These are phyloP conservation scores for Zaprionus africanus DNA, from an alignment of 1,140 invertebrate genomes.

Conservation along the genomic window DNA sequence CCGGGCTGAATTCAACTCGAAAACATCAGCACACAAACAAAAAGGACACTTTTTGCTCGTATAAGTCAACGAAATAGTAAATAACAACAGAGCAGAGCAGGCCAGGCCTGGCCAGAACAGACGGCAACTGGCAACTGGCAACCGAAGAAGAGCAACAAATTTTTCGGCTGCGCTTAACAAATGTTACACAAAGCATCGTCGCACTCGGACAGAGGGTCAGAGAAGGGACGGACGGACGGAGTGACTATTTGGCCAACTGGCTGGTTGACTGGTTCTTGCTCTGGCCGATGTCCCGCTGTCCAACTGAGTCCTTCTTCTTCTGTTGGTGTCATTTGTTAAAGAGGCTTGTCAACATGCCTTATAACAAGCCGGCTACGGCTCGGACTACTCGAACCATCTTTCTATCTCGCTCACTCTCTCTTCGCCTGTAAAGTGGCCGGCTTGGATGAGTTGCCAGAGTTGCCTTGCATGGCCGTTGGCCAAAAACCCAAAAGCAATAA, in stretches of 20 bases:
- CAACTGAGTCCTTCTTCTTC: slow-evolving; percentile 49
- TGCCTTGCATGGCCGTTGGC: slow-evolving; percentile 15
- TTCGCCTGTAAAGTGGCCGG: slow-evolving; percentile 46
- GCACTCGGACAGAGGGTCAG: slow-evolving; percentile 1
- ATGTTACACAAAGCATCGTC: slow-evolving; percentile 67
- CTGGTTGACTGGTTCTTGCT: slow-evolving; percentile 35
- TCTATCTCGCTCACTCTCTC: slow-evolving; percentile 6
- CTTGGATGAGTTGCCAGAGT: neutral
- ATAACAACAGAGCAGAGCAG: slow-evolving; percentile 63
- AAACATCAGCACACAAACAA: slow-evolving; percentile 33
- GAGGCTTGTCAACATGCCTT: slow-evolving; percentile 83
- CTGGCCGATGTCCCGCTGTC: slow-evolving; percentile 17
- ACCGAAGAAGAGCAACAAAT: slow-evolving; percentile 65
- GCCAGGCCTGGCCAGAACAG: slow-evolving; percentile 18
- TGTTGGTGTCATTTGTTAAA: slow-evolving; percentile 83
- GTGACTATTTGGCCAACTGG: slow-evolving; percentile 69
- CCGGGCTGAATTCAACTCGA: slow-evolving; percentile 4
- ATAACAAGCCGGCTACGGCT: slow-evolving; percentile 78
- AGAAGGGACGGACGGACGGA: slow-evolving; percentile 4
- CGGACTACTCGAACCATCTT: slow-evolving; percentile 39
- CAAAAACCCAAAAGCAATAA: slow-evolving; percentile 69
- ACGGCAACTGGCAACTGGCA: slow-evolving; percentile 55
- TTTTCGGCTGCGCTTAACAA: slow-evolving; percentile 73
- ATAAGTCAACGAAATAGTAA: slow-evolving; percentile 70
- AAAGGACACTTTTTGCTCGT: slow-evolving; percentile 53